Evolutionary conservation across 2,797 vertebrate species (phyloP).

Genomic region (Hozukius guyotensis): DNA sequence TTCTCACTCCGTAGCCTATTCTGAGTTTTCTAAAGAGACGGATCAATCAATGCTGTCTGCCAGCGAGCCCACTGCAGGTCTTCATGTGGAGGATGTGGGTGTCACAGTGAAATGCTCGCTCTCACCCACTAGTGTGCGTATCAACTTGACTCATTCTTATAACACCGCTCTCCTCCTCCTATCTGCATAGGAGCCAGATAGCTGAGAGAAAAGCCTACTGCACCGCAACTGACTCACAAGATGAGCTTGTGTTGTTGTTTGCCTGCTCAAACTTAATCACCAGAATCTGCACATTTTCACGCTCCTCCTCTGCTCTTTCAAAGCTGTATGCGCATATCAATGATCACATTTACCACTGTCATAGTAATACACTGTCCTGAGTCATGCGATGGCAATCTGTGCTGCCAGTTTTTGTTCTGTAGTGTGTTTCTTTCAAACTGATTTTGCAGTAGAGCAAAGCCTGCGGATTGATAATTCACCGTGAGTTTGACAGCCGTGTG

Average conservation of each 20-base stretch:
- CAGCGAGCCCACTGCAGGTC: slow-evolving; percentile 53
- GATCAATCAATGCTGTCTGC: slow-evolving; percentile 60
- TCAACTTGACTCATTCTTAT: slow-evolving; percentile 74
- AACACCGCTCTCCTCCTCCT: slow-evolving; percentile 41
- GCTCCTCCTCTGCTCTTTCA: slow-evolving; percentile 6
- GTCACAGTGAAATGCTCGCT: slow-evolving; percentile 59
- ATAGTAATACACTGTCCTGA: background rate
- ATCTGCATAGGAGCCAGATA: slow-evolving; percentile 14
- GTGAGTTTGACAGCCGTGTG: slow-evolving; percentile 47
- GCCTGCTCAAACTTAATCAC: slow-evolving; percentile 4
- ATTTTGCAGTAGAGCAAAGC: slow-evolving; percentile 40
- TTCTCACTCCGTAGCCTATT: slow-evolving; percentile 29
- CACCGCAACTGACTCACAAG: slow-evolving; percentile 33
- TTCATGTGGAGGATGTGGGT: slow-evolving; percentile 55
- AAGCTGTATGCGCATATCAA: slow-evolving; percentile 35
- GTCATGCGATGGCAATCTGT: slow-evolving; percentile 28
- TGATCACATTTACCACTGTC: slow-evolving; percentile 9
- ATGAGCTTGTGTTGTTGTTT: background rate
- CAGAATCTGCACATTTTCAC: slow-evolving; percentile 1
- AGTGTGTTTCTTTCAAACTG: slow-evolving; percentile 29
- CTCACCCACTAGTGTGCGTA: slow-evolving; percentile 60
- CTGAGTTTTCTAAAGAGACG: slow-evolving; percentile 37
- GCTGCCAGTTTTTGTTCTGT: slow-evolving; percentile 25
- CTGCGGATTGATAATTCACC: slow-evolving; percentile 45
- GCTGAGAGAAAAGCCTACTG: slow-evolving; percentile 5